Percentiles rank a stretch among this genome's conserved stretches.
These are phyloP conservation scores for Erinaceus europaeus DNA, from an alignment of 2,113 vertebrate genomes.

Conservation along the genomic window DNA sequence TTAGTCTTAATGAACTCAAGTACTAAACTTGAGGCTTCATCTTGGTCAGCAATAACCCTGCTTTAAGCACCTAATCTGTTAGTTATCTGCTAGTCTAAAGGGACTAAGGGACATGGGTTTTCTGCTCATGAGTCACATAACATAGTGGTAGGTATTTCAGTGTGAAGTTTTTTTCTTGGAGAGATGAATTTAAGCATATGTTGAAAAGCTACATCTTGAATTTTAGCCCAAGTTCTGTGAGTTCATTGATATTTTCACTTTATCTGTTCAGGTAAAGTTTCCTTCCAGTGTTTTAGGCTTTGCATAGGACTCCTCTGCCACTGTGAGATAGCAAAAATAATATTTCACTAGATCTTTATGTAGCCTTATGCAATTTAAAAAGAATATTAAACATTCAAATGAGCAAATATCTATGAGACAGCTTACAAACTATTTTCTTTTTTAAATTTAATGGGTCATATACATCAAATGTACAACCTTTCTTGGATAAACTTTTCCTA, in stretches of 20 bases:
- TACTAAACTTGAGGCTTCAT: not conserved
- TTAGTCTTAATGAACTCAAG: not conserved
- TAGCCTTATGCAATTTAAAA: not conserved
- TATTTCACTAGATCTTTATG: not conserved
- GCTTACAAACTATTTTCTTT: too few species aligned
- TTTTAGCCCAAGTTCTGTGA: not conserved
- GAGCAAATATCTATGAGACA: not conserved
- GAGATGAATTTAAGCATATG: not conserved
- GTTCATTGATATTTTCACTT: not conserved
- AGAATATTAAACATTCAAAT: not conserved
- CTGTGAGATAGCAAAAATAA: not conserved
- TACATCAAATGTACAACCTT: too few species aligned
- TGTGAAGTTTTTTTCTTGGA: not conserved
- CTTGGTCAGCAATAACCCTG: not conserved
- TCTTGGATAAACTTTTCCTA: too few species aligned
- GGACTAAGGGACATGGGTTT: not conserved
- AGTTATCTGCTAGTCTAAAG: not conserved
- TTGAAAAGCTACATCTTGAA: not conserved
- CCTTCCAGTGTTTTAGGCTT: not conserved
- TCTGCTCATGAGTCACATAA: not conserved
- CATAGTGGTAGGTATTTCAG: not conserved
- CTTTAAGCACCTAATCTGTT: not conserved
- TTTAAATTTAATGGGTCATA: too few species aligned
- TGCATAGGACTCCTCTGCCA: not conserved
- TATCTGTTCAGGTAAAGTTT: not conserved